A percentile compares a stretch with the other conserved stretches of the same genome.
These are phyloP conservation scores for Drosophila setosimentum DNA, from an alignment of 2,888 invertebrate genomes.

Conservation along the genomic window DNA sequence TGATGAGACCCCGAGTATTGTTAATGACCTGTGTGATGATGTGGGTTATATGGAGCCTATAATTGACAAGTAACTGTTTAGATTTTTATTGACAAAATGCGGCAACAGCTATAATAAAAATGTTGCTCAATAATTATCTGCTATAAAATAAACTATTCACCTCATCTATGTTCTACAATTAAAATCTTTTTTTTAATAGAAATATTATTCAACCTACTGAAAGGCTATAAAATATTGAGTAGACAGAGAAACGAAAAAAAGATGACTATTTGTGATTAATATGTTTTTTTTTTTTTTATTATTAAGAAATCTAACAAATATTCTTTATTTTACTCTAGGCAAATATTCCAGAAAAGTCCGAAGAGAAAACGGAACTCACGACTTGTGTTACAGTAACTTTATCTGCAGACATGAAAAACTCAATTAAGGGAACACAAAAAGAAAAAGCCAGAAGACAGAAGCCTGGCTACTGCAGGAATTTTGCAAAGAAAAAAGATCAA, in stretches of 20 bases:
- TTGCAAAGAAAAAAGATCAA: constrained; percentile 65
- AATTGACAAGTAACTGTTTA: constrained; percentile 30
- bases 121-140: constrained; percentile 1
- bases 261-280: background rate
- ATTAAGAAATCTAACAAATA: background rate
- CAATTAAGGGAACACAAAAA: constrained; percentile 53
- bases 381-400: constrained; percentile 42
- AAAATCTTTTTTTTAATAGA: background rate
- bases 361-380: constrained; percentile 47
- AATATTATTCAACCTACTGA: background rate
- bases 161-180: background rate
- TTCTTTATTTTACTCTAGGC: background rate
- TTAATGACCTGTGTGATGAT: constrained; percentile 33
- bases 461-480: constrained; percentile 48
- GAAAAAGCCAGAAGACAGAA: constrained; percentile 34
- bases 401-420: constrained; percentile 44
- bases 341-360: background rate
- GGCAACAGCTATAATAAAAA: constrained; percentile 6
- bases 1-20: constrained; percentile 30
- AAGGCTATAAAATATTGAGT: background rate
- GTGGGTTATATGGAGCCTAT: constrained; percentile 31
- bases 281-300: background rate
- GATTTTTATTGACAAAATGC: constrained; percentile 24
- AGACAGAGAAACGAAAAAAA: background rate
- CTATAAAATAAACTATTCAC: background rate